Evolutionary conservation across 2,888 invertebrate genomes (phyloP).

Genomic region (Formica aserva): DNA sequence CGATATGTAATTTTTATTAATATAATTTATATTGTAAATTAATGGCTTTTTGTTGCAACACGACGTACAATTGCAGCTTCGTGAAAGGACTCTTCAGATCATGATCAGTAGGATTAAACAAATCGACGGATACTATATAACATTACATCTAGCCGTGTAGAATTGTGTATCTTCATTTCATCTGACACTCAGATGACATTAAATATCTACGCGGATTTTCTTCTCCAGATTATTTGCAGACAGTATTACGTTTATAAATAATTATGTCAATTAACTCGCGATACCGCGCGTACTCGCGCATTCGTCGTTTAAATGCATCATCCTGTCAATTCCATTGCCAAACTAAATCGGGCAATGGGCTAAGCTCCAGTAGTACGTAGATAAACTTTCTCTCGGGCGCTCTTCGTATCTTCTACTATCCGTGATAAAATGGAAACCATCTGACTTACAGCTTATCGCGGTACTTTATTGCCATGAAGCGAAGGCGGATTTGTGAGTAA

Average conservation of each 20-base stretch:
- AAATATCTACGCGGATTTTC: neutral
- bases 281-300: slow-evolving; percentile 59
- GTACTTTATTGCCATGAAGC: slow-evolving; percentile 20
- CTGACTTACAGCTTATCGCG: slow-evolving; percentile 69
- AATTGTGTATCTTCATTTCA: neutral
- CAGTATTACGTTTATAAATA: slow-evolving; percentile 43
- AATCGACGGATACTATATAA: neutral
- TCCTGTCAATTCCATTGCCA: slow-evolving; percentile 70
- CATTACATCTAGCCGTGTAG: no score
- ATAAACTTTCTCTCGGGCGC: slow-evolving; percentile 60
- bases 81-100: neutral
- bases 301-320: slow-evolving; percentile 57
- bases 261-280: slow-evolving; percentile 61
- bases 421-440: slow-evolving; percentile 69
- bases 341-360: slow-evolving; percentile 63
- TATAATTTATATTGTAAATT: neutral
- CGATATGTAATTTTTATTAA: neutral
- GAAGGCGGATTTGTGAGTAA: slow-evolving; percentile 56
- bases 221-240: slow-evolving; percentile 39
- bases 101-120: neutral
- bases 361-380: slow-evolving; percentile 65
- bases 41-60: neutral
- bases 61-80: neutral
- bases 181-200: neutral
- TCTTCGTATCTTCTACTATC: slow-evolving; percentile 52